Base-by-base conservation (phyloP, 92 coral and sea anemone species). In the Isaurus tuberculatus region DNA sequence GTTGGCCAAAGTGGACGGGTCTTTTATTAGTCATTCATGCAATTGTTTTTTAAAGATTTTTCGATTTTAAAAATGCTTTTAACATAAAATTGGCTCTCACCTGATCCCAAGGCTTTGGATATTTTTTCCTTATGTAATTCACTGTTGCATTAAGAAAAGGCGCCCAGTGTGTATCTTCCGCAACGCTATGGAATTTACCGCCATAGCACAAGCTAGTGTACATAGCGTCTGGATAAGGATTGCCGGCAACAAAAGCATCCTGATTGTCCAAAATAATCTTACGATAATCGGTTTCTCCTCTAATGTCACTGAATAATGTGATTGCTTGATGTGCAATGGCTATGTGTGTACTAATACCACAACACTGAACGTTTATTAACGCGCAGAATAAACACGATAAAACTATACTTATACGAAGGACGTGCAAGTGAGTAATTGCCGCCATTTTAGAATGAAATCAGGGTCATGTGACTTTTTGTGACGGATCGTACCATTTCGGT, bases 141-240 rank as follows among this genome's bases (percentile, higher is more conserved):
- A 90, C 93, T 1, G 98, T 95, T 2, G 98, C 98, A 51, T 95
- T 95, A 9, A 95, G 94, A 63, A 95, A 95, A 14, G 98, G 98
- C 33, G 94, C 91, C 98, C 98, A 95, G 64, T 95, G 98, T 20
- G 98, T 94, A 43, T 95, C 98, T 78, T 95, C 98, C 16, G 98
- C 86, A 5, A 95, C 75, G 8, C 65, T 51, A 67, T 91, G 98
- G 65, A 73, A 95, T 72, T 89, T 94, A 30, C 98, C 98, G 4
- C 86, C 87, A 71, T 77, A 95, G 74, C 98, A 95, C 34, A 94
- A 36, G 71, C 90, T 84, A 0, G 98, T 44, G 51, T 95, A 95
- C 98, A 95, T 94, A 0, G 98, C 92, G 68, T 95, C 98, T 0
- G 98, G 98, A 37, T 94, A 95, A 0, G 95, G 98, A 57, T 92